phyloP scores from a whole-genome alignment of 2,113 vertebrate species.

The Hyperoodon ampullatus region DNA sequence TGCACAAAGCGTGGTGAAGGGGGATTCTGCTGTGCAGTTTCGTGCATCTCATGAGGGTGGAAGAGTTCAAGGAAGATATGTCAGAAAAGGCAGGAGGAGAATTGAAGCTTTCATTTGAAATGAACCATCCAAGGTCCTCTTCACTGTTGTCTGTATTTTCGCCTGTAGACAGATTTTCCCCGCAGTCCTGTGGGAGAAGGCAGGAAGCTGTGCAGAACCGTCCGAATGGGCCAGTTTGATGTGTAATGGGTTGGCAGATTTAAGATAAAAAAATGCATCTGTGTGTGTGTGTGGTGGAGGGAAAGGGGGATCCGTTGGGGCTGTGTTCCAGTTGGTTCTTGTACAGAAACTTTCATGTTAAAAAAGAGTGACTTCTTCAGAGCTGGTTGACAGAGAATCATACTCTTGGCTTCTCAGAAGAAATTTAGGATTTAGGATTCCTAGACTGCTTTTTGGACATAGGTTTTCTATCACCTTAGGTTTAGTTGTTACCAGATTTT shows the following conservation, averaged over 20 bases:
- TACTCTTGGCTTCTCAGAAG: background rate
- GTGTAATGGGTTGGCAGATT: conserved; percentile 62
- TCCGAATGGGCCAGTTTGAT: conserved; percentile 24
- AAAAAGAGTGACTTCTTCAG: background rate
- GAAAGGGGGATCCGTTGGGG: background rate
- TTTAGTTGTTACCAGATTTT: background rate
- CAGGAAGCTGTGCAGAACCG: background rate
- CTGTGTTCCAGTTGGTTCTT: background rate
- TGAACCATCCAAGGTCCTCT: background rate
- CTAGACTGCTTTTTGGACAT: background rate
- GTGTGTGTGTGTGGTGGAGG: no score
- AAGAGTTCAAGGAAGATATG: background rate
- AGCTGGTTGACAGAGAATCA: background rate
- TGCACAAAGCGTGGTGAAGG: background rate
- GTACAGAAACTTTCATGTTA: background rate
- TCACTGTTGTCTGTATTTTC: background rate
- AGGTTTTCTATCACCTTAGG: background rate
- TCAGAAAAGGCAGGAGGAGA: conserved; percentile 33
- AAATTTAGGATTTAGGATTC: background rate
- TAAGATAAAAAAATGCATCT: conserved; percentile 56
- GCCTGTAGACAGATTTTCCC: background rate
- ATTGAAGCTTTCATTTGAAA: background rate
- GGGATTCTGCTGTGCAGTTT: background rate
- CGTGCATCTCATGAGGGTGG: background rate
- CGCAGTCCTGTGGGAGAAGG: accelerated